Evolutionary conservation across 2,113 vertebrate genomes (phyloP), one percentile per base, ranked within the genome.

Genomic region (Zosterops hypoxanthus): DNA sequence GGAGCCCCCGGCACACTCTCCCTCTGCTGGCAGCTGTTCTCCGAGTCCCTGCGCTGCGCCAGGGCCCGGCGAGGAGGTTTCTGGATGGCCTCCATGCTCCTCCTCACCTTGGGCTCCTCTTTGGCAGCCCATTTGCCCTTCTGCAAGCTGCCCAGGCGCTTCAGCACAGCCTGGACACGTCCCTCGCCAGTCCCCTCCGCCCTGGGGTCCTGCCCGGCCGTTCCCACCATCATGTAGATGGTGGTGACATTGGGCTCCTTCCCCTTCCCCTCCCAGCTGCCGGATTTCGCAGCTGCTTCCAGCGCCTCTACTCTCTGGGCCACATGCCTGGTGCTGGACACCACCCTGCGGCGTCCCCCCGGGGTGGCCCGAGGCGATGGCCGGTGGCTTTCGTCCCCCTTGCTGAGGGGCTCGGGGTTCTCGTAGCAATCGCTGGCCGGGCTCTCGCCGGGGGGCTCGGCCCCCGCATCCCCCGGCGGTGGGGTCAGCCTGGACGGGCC

Each of bases 201-300:
- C 19, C 47, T 95, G 70, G 94, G 90, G 24, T 95, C 92, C 24
- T 86, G 90, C 41, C 97, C 97, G 0, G 98, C 97, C 2, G 98
- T 98, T 75, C 98, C 99, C 81, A 99, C 98, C 6, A 98, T 98
- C 96, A 99, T 97, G 29, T 99, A 99, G 93, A 99, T 98, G 6
- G 98, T 99, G 86, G 98, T 98, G 80, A 99, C 88, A 6, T 94
- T 97, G 68, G 96, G 94, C 7, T 88, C 80, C 39, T 75, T 97
- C 80, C 88, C 76, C 28, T 82, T 95, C 1, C 4, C 36, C 25
- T 93, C 96, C 65, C 94, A 95, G 82, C 84, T 90, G 68, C 89
- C 8, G 4, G 81, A 82, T 25, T 55, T 94, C 2, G 82, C 88
- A 18, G 95, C 97, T 1, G 93, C 83, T 39, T 98, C 98, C 3